Evolutionary conservation across 2,888 invertebrate species (phyloP).

Genomic region (Noctua comes): DNA sequence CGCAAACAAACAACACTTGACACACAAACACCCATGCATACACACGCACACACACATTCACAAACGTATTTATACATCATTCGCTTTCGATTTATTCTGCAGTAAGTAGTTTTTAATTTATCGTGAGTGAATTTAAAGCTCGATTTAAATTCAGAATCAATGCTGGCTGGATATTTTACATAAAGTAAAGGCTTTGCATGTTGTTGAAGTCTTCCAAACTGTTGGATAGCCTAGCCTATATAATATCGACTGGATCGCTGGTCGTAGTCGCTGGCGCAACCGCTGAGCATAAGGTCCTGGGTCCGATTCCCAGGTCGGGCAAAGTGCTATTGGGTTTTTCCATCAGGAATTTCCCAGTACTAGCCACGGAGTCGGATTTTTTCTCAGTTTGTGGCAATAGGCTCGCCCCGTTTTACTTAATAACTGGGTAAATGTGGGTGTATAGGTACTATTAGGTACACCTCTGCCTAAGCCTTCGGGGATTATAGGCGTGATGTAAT

Average conservation of each 20-base stretch:
- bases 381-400: neutral
- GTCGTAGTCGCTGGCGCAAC: neutral
- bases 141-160: constrained; percentile 41
- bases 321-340: neutral
- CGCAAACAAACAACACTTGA: constrained; percentile 61
- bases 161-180: constrained; percentile 1
- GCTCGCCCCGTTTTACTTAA: no score
- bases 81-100: constrained; percentile 31
- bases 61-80: constrained; percentile 47
- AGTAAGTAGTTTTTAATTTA: constrained; percentile 54
- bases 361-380: neutral
- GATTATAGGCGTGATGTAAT: neutral
- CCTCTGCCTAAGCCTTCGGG: no score
- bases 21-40: constrained; percentile 10
- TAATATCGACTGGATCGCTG: neutral
- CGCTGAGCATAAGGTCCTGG: neutral
- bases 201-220: neutral
- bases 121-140: constrained; percentile 34
- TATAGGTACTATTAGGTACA: neutral
- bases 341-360: neutral
- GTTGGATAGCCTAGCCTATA: neutral
- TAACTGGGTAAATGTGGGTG: no score
- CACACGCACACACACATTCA: neutral
- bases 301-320: neutral
- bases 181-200: neutral